A percentile compares a stretch with the other conserved stretches of the same genome.
phyloP scores from a whole-genome alignment of 2,888 invertebrate genomes.

The Apeira syringaria region DNA sequence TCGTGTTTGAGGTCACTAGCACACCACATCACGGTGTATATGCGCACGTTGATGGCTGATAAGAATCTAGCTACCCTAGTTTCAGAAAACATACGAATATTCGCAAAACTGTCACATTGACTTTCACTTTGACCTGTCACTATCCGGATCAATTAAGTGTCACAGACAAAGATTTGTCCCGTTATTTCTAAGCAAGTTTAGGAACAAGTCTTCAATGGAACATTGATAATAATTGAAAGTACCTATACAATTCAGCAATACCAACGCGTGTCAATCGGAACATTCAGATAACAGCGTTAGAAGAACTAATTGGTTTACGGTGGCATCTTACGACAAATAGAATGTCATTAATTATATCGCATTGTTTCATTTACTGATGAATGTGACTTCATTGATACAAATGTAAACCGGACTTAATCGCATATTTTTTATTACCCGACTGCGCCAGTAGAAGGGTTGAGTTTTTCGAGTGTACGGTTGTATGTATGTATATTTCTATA shows the following conservation, averaged over 20 bases:
- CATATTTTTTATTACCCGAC: too few relatives aligned
- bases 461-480: too few relatives aligned
- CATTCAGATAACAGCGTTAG: too few relatives aligned
- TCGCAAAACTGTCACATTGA: constrained; percentile 6
- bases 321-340: too few relatives aligned
- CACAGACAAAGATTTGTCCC: constrained; percentile 16
- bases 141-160: constrained; percentile 16
- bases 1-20: background rate
- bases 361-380: background rate
- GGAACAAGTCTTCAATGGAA: background rate
- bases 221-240: background rate
- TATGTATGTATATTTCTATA: too few relatives aligned
- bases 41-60: background rate
- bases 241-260: too few relatives aligned
- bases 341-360: too few relatives aligned
- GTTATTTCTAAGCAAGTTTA: constrained; percentile 13
- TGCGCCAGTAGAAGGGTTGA: too few relatives aligned
- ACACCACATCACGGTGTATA: background rate
- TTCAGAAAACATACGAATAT: constrained; percentile 1
- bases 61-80: background rate
- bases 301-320: too few relatives aligned
- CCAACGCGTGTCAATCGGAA: too few relatives aligned
- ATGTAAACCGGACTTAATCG: too few relatives aligned
- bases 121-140: constrained; percentile 17
- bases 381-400: background rate